Conservation (phyloP, 2,113 vertebrate species). For the Spermophilus dauricus region DNA sequence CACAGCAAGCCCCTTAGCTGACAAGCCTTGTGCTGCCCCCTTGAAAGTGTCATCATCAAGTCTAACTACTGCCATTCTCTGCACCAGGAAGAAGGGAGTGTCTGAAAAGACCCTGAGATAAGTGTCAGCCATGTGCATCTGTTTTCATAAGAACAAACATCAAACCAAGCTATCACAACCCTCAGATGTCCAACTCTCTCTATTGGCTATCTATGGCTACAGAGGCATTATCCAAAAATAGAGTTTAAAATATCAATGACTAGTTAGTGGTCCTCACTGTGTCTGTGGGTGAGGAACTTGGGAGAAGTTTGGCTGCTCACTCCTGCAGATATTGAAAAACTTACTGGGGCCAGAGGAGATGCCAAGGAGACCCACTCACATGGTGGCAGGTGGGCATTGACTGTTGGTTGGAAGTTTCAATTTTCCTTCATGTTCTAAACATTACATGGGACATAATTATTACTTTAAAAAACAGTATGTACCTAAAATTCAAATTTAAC, state of each 20-base stretch:
- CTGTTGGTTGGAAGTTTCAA: background rate
- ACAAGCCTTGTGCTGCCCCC: background rate
- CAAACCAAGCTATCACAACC: background rate
- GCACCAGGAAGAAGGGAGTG: background rate
- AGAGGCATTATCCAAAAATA: background rate
- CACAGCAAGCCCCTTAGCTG: background rate
- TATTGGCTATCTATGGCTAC: background rate
- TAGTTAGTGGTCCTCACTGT: background rate
- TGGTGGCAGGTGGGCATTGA: too few relatives aligned
- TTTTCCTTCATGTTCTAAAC: background rate
- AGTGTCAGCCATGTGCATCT: background rate
- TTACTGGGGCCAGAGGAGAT: too few relatives aligned
- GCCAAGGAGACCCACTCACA: too few relatives aligned
- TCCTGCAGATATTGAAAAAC: background rate
- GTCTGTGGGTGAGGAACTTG: background rate
- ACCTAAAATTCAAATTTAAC: background rate
- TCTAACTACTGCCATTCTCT: accelerated
- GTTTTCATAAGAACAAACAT: background rate
- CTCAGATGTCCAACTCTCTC: background rate
- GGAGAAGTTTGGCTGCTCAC: background rate
- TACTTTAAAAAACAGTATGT: background rate
- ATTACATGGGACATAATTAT: background rate
- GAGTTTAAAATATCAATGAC: background rate
- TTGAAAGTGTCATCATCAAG: background rate
- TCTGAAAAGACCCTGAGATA: background rate